Evolutionary conservation across 2,888 invertebrate genomes (phyloP).

Genomic region (Hofmannophila pseudospretella): DNA sequence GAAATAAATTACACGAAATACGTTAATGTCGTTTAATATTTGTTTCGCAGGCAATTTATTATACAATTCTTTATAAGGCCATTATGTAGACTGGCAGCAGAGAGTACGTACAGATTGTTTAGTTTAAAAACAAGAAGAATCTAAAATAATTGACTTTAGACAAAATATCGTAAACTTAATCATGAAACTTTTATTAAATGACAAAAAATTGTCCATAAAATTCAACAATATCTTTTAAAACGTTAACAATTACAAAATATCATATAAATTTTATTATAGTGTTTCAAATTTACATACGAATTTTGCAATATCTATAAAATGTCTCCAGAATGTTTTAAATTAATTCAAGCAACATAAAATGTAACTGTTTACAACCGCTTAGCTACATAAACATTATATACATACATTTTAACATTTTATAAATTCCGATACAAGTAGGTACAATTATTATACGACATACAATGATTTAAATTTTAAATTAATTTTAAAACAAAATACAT

Average conservation of each 20-base stretch:
- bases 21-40: conserved; percentile 52
- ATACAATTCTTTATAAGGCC: conserved; percentile 63
- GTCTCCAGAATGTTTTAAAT: conserved; percentile 7
- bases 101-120: conserved; percentile 30
- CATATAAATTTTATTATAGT: conserved; percentile 38
- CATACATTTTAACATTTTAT: conserved; percentile 19
- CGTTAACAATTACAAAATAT: conserved; percentile 67
- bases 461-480: conserved; percentile 5
- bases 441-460: conserved; percentile 16
- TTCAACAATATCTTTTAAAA: conserved; percentile 70
- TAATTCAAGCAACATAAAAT: conserved; percentile 14
- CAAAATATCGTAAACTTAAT: conserved; percentile 4
- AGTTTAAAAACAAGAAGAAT: conserved; percentile 3
- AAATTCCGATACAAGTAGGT: conserved; percentile 20
- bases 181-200: conserved; percentile 33
- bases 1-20: conserved; percentile 7
- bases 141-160: neutral
- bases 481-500: conserved; percentile 5
- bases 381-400: conserved; percentile 17
- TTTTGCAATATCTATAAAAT: conserved; percentile 16
- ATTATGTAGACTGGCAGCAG: conserved; percentile 44
- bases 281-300: conserved; percentile 38
- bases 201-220: conserved; percentile 60
- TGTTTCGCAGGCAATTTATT: conserved; percentile 58
- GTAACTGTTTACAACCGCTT: conserved; percentile 11